Conservation (phyloP, 1,140 invertebrate species). For the Gonioctena quinquepunctata region DNA sequence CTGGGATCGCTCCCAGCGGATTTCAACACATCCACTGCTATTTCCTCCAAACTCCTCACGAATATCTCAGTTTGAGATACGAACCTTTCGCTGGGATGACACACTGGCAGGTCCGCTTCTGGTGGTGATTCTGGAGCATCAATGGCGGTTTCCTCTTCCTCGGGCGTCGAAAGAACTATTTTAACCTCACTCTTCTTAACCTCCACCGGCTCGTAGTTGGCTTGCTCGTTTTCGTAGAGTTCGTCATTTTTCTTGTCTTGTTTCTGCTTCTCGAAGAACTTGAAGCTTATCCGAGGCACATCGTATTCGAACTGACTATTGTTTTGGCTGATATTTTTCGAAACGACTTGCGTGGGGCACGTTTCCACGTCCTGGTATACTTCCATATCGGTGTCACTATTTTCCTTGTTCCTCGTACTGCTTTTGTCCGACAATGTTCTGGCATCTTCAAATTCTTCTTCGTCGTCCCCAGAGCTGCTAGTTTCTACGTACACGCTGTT, state of each 20-base stretch:
- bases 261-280: constrained; percentile 43
- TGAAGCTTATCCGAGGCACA: constrained; percentile 52
- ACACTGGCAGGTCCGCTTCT: constrained; percentile 16
- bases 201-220: constrained; percentile 13
- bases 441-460: constrained; percentile 41
- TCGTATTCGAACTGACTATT: constrained; percentile 47
- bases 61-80: constrained; percentile 29
- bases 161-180: constrained; percentile 29
- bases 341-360: constrained; percentile 4
- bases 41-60: constrained; percentile 16
- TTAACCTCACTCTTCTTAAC: constrained; percentile 33
- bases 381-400: constrained; percentile 31
- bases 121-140: background rate
- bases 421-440: constrained; percentile 29
- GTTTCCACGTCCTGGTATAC: constrained; percentile 39
- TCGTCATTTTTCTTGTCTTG: constrained; percentile 22
- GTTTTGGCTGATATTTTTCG: constrained; percentile 29
- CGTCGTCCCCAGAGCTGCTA: constrained; percentile 28
- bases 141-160: background rate
- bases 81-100: constrained; percentile 28
- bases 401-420: constrained; percentile 23
- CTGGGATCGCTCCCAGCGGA: constrained; percentile 50
- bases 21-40: constrained; percentile 35
- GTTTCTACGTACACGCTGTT: constrained; percentile 36
- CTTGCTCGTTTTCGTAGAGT: constrained; percentile 29